Evolutionary conservation across 2,888 invertebrate genomes (phyloP).

Genomic region (Acrobasis consociella): DNA sequence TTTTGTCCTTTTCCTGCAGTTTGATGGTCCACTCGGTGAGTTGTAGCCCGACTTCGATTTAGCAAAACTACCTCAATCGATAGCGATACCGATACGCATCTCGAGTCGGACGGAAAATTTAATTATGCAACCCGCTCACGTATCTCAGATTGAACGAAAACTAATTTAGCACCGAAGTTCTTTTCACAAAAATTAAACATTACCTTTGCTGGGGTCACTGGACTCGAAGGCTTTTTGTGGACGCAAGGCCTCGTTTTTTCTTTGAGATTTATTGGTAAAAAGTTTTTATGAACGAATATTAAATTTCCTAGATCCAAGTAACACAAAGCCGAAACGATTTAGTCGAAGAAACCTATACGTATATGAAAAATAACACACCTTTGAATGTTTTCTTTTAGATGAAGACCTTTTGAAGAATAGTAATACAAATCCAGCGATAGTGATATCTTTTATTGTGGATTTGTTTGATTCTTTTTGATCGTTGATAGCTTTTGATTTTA

Average conservation of each 20-base stretch:
- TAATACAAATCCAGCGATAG: background rate
- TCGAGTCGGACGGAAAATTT: constrained; percentile 59
- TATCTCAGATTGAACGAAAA: constrained; percentile 67
- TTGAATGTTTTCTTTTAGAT: background rate
- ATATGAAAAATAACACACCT: background rate
- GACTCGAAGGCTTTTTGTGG: constrained; percentile 4
- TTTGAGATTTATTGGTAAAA: constrained; percentile 8
- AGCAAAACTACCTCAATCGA: constrained; percentile 67
- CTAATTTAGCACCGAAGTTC: constrained; percentile 71
- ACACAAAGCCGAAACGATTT: too few relatives aligned
- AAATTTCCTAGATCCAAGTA: background rate
- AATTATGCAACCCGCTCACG: constrained; percentile 76
- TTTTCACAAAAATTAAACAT: constrained; percentile 55
- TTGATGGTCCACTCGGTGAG: constrained; percentile 79
- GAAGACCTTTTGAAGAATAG: background rate
- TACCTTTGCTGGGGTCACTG: constrained; percentile 33
- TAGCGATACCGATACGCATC: constrained; percentile 74
- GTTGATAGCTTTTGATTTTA: background rate
- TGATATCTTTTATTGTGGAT: background rate
- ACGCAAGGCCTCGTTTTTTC: background rate
- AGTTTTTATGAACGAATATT: background rate
- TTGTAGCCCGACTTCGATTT: constrained; percentile 77
- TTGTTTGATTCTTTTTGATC: background rate
- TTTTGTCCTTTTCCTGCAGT: constrained; percentile 81
- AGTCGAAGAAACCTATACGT: too few relatives aligned